Evolutionary conservation across 2,113 vertebrate species (phyloP).

Genomic region (Otolemur garnettii): DNA sequence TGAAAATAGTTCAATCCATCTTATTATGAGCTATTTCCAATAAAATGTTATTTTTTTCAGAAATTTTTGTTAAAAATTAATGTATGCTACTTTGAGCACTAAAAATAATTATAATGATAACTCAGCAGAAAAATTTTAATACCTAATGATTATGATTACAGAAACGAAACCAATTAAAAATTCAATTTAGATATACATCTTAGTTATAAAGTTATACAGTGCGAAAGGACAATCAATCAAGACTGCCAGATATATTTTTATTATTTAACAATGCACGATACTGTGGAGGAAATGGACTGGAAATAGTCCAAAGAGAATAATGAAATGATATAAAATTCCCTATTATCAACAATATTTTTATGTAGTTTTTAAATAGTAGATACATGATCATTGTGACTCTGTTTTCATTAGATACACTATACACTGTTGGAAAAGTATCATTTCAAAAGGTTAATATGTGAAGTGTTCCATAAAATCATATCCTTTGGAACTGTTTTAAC

Average conservation of each 20-base stretch:
- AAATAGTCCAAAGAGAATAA: neutral
- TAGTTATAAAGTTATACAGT: neutral
- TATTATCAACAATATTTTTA: neutral
- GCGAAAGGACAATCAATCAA: neutral
- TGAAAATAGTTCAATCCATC: neutral
- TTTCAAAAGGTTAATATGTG: neutral
- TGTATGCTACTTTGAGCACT: neutral
- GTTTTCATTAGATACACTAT: neutral
- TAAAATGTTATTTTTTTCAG: neutral
- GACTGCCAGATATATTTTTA: neutral
- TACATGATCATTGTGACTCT: neutral
- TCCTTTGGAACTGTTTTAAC: neutral
- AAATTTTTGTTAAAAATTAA: neutral
- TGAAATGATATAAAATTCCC: neutral
- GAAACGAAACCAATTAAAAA: neutral
- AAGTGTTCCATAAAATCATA: neutral
- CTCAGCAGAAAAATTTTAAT: neutral
- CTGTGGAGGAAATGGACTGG: neutral
- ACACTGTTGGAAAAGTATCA: neutral
- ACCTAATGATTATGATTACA: neutral
- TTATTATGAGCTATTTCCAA: neutral
- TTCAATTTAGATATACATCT: neutral
- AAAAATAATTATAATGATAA: constrained; percentile 16
- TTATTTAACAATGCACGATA: neutral
- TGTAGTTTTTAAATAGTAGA: neutral